phyloP scores from a whole-genome alignment of 2,888 invertebrate genomes.

The Tryphoninae sp. region DNA sequence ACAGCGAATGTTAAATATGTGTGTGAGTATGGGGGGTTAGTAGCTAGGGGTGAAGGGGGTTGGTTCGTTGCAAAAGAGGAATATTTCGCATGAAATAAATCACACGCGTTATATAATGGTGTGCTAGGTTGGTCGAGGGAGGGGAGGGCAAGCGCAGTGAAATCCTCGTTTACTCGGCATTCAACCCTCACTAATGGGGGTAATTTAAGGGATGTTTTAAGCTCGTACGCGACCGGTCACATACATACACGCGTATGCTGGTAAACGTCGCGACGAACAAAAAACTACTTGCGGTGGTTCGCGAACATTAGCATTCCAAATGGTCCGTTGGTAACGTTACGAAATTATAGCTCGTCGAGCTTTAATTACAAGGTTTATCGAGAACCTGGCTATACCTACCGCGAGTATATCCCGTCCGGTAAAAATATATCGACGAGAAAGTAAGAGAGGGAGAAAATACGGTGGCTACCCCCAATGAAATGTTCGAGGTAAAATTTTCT shows the following conservation, averaged over 20 bases:
- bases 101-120: constrained; percentile 69
- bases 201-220: constrained; percentile 81
- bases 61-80: constrained; percentile 55
- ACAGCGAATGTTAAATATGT: not conserved
- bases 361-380: constrained; percentile 56
- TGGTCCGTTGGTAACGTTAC: constrained; percentile 58
- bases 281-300: constrained; percentile 78
- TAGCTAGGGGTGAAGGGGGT: not conserved
- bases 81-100: constrained; percentile 81
- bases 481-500: constrained; percentile 72
- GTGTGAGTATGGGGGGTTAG: not conserved
- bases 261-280: constrained; percentile 68
- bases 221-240: constrained; percentile 70
- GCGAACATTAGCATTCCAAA: constrained; percentile 80
- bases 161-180: constrained; percentile 79
- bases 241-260: constrained; percentile 33
- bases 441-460: not conserved
- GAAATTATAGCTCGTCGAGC: constrained; percentile 53
- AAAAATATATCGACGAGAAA: not conserved
- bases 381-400: constrained; percentile 13
- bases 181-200: constrained; percentile 79
- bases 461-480: not conserved
- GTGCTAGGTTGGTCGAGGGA: not conserved
- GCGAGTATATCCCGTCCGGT: constrained; percentile 11
- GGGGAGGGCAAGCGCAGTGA: constrained; percentile 74